Conservation (phyloP, 2,113 vertebrate species). For the Pipra filicauda region DNA sequence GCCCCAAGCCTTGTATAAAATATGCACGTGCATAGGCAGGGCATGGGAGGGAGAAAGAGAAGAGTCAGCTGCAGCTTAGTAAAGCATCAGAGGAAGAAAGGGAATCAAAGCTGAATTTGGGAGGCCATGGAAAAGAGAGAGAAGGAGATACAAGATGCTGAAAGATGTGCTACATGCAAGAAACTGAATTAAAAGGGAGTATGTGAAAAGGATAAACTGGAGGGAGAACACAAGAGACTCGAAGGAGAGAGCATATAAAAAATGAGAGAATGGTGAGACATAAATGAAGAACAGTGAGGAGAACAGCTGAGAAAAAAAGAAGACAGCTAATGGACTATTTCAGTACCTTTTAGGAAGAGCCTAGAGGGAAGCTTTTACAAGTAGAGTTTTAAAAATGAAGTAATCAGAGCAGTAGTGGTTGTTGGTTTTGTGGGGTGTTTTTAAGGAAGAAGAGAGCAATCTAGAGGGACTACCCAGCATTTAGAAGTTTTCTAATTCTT, state of each 20-base stretch:
- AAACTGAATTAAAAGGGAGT: background rate
- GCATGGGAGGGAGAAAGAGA: background rate
- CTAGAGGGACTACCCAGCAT: background rate
- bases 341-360: background rate
- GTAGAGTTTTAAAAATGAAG: background rate
- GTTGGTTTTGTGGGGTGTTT: background rate
- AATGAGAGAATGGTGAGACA: background rate
- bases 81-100: background rate
- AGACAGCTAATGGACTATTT: background rate
- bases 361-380: background rate
- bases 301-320: background rate
- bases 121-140: background rate
- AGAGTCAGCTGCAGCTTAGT: background rate
- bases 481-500: background rate
- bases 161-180: background rate
- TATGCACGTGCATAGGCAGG: background rate
- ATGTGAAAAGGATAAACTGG: background rate
- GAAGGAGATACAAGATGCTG: background rate
- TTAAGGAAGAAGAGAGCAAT: background rate
- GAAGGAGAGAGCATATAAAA: background rate
- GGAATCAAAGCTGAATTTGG: background rate
- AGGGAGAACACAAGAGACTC: background rate
- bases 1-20: background rate
- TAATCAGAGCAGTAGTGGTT: background rate
- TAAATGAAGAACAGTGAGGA: background rate